Percentiles rank a stretch among this genome's conserved stretches.
phyloP scores from a whole-genome alignment of 2,113 vertebrate genomes.

The Manacus vitellinus region DNA sequence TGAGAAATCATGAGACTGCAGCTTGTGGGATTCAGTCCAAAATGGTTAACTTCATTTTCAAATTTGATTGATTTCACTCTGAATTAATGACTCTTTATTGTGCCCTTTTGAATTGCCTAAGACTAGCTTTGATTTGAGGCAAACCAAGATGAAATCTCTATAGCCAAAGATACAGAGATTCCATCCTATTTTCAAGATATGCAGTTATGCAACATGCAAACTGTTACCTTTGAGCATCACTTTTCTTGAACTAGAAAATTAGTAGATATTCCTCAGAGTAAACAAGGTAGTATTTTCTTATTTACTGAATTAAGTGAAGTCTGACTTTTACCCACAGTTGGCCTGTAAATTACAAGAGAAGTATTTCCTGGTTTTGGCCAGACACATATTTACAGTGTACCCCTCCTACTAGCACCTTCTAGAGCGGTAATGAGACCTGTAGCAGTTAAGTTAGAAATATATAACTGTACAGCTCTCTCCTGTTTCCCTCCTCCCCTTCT shows the following conservation, averaged over 20 bases:
- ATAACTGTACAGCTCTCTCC: not conserved
- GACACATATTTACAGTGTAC: accelerated
- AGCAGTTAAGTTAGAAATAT: not conserved
- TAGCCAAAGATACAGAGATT: not conserved
- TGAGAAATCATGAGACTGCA: not conserved
- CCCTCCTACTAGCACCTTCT: too few species aligned
- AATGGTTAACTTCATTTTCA: not conserved
- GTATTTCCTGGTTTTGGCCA: not conserved
- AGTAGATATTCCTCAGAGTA: not conserved
- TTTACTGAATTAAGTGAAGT: not conserved
- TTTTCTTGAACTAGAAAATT: not conserved
- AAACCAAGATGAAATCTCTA: not conserved
- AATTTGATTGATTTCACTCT: not conserved
- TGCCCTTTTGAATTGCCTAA: not conserved
- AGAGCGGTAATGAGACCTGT: not conserved
- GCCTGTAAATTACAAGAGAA: not conserved
- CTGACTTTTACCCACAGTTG: not conserved
- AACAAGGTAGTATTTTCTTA: not conserved
- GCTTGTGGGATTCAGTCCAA: not conserved
- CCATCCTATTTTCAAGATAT: not conserved
- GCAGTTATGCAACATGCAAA: not conserved
- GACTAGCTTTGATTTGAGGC: not conserved
- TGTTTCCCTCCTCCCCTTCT: not conserved
- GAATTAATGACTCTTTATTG: not conserved
- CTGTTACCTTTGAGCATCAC: accelerated